phyloP scores from a whole-genome alignment of 2,797 vertebrate species.

The Echiichthys vipera region DNA sequence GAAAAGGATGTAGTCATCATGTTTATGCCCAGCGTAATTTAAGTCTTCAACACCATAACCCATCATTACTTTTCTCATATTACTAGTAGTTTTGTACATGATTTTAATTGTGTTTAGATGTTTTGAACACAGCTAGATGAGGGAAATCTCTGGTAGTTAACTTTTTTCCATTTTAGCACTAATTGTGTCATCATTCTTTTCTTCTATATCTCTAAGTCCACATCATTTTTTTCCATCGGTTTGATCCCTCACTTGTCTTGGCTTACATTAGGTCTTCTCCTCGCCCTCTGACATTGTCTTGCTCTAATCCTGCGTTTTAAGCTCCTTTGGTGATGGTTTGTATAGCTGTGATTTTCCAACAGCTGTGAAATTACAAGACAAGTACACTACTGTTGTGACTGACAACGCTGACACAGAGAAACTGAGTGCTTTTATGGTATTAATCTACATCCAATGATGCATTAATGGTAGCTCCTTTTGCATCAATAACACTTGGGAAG shows the following conservation, averaged over 20 bases:
- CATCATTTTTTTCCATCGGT: slow-evolving; percentile 57
- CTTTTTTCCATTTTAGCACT: slow-evolving; percentile 24
- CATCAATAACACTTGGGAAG: neutral
- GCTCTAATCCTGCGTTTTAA: slow-evolving; percentile 58
- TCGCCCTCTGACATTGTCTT: slow-evolving; percentile 33
- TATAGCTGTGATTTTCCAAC: slow-evolving; percentile 51
- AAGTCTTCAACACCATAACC: neutral
- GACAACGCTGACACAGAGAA: slow-evolving; percentile 22
- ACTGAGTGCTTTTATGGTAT: slow-evolving; percentile 26
- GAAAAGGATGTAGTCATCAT: slow-evolving; percentile 10
- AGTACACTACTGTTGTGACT: slow-evolving; percentile 46
- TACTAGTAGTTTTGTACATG: slow-evolving; percentile 12
- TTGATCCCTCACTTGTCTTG: slow-evolving; percentile 52
- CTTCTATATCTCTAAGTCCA: neutral
- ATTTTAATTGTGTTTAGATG: neutral
- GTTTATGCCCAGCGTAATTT: slow-evolving; percentile 19
- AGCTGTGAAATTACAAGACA: slow-evolving; percentile 55
- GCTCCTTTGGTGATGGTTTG: slow-evolving; percentile 49
- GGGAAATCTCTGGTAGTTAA: neutral
- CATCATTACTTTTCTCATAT: neutral
- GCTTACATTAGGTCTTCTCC: slow-evolving; percentile 31
- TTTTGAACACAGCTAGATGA: slow-evolving; percentile 4
- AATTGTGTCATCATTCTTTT: neutral
- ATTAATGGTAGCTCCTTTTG: neutral
- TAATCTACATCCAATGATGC: slow-evolving; percentile 8